Evolutionary conservation across 2,113 vertebrate species (phyloP).

Genomic region (Proterorhinus semilunaris): DNA sequence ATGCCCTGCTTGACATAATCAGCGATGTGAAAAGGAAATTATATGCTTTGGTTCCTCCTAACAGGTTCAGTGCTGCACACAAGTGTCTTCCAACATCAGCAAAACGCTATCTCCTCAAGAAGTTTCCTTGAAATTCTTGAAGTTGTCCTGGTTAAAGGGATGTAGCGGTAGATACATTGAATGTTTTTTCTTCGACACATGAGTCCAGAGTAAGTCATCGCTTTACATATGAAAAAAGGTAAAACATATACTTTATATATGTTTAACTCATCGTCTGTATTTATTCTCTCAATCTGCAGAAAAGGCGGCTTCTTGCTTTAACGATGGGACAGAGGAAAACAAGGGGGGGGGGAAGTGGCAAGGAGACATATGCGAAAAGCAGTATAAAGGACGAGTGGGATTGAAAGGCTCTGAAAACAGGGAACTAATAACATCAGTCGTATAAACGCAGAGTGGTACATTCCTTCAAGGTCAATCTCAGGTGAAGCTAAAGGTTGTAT

Average conservation of each 20-base stretch:
- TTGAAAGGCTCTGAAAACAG: constrained; percentile 44
- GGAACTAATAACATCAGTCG: constrained; percentile 56
- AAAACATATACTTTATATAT: too few species aligned
- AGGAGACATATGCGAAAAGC: constrained; percentile 21
- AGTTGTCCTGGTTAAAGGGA: too few species aligned
- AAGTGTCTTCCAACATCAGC: too few species aligned
- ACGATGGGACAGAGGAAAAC: neutral
- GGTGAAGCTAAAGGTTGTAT: constrained; percentile 93
- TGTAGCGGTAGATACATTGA: too few species aligned
- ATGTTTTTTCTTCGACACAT: too few species aligned
- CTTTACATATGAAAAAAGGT: neutral
- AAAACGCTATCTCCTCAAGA: too few species aligned
- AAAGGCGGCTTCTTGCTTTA: neutral
- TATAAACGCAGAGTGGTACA: constrained; percentile 72
- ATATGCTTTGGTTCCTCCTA: too few species aligned
- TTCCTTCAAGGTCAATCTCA: constrained; percentile 98
- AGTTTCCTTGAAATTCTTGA: too few species aligned
- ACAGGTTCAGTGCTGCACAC: too few species aligned
- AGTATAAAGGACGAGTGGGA: constrained; percentile 57
- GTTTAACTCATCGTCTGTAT: neutral
- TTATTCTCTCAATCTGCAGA: neutral
- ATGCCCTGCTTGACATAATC: neutral
- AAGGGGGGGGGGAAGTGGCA: constrained; percentile 6
- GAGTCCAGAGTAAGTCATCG: neutral
- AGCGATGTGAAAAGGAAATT: neutral